A percentile compares a stretch with the other conserved stretches of the same genome.
Conservation (phyloP, 1,140 invertebrate genomes). For the Lepidurus apus region DNA sequence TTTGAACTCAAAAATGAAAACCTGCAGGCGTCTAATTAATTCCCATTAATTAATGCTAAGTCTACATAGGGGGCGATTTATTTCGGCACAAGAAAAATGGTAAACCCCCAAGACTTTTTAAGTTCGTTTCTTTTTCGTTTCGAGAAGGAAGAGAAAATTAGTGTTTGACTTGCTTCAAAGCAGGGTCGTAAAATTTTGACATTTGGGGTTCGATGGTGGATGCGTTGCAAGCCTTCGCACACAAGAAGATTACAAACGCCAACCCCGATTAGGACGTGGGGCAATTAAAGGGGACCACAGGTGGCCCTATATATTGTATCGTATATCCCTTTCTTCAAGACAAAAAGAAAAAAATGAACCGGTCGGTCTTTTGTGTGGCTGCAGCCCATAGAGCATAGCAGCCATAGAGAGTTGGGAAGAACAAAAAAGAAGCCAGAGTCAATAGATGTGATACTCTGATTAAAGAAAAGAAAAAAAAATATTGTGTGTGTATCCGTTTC, state of each 20-base stretch:
- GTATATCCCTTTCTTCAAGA: background rate
- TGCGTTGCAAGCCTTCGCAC: background rate
- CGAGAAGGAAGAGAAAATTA: too few relatives aligned
- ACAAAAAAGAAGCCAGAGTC: background rate
- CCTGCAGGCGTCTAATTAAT: slow-evolving; percentile 4
- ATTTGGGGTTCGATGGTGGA: background rate
- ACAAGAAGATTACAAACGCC: background rate
- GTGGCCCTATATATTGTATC: background rate
- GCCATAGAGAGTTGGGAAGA: background rate
- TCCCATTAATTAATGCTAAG: background rate
- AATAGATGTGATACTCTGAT: slow-evolving; percentile 11
- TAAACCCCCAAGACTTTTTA: background rate
- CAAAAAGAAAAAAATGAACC: too few relatives aligned
- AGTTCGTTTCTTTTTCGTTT: too few relatives aligned
- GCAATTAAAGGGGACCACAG: slow-evolving; percentile 18
- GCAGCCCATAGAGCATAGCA: too few relatives aligned
- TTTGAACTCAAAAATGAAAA: background rate
- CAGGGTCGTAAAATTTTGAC: slow-evolving; percentile 7
- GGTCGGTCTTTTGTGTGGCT: too few relatives aligned
- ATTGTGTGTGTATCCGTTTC: background rate
- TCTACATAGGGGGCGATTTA: background rate
- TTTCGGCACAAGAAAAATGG: background rate
- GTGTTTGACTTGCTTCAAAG: background rate
- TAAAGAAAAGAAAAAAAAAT: background rate
- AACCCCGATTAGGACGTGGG: slow-evolving; percentile 12